Percentiles rank a stretch among this genome's conserved stretches.
Evolutionary conservation across 2,113 vertebrate species (phyloP).

Genomic region (Psophia crepitans): DNA sequence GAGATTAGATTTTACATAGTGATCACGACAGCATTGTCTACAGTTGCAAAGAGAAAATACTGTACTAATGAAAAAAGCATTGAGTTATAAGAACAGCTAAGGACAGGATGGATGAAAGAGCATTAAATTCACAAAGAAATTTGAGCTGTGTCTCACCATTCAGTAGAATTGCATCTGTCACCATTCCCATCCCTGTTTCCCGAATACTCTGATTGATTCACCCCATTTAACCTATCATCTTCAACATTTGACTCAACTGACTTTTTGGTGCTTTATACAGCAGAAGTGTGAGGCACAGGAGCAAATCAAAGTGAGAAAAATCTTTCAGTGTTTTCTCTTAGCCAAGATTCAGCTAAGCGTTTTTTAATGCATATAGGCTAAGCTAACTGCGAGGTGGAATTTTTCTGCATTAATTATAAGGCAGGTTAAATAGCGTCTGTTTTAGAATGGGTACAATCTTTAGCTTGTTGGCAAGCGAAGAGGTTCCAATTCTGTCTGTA

Average conservation of each 20-base stretch:
- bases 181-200: not conserved
- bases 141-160: not conserved
- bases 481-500: conserved; percentile 60
- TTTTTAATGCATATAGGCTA: not conserved
- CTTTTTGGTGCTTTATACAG: not conserved
- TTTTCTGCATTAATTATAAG: conserved; percentile 42
- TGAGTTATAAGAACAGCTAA: not conserved
- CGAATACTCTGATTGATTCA: not conserved
- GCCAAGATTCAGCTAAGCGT: not conserved
- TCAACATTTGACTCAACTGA: not conserved
- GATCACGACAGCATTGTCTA: not conserved
- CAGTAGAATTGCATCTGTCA: not conserved
- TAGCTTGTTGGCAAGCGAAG: conserved; percentile 59
- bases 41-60: not conserved
- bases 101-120: not conserved
- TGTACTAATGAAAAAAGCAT: not conserved
- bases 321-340: not conserved
- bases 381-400: not conserved
- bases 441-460: conserved; percentile 45
- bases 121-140: not conserved
- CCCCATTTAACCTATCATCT: not conserved
- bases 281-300: not conserved
- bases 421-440: conserved; percentile 16
- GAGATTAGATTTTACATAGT: not conserved
- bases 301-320: not conserved